Evolutionary conservation across 1,140 invertebrate genomes (phyloP), one percentile per base, ranked within the genome.

Genomic region (Zaprionus davidi): DNA sequence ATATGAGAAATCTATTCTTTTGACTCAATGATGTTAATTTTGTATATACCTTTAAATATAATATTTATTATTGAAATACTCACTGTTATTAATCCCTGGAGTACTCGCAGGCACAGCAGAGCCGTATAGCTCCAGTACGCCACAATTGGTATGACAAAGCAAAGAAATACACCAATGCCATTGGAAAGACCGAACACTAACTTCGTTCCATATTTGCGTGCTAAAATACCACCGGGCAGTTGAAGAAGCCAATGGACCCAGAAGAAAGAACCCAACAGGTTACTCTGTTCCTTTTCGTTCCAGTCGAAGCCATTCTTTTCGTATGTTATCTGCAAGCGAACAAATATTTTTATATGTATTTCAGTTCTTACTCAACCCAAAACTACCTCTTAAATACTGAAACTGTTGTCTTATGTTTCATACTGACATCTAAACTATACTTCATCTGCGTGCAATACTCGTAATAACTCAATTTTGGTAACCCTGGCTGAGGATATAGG

Each of bases 61-160:
- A 5, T 17, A 24, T 36, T 3, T 26, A 28, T 22, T 26, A n/a
- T 41, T 44, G 0, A 38, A 12, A 20, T 55, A 94, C 94, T 94
- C 92, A 97, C 97, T 80, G 96, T 95, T 56, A 95, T 93, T 5
- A 97, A 83, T 22, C 97, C 97, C 93, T 97, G 96, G 17, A 97
- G 53, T 15, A 95, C 93, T 28, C 97, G 92, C 0, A 96, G 79
- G 17, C 93, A 91, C 22, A 97, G 94, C 0, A 98, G 93, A 9
- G 94, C 93, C 26, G 94, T 93, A 15, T 94, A 93, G 68, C 95
- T 94, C 84, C 93, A 93, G 79, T 94, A 94, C 28, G 96, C 95
- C 2, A 94, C 94, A 2, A 94, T 69, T 1, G 97, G 96, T 44
- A 97, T 96, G 0, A 96, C 63, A 20, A 97, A 94, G 44, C 96